A percentile compares a stretch with the other conserved stretches of the same genome.
These are phyloP conservation scores for Petrolisthes manimaculis DNA, from an alignment of 2,888 invertebrate species.

Conservation along the genomic window DNA sequence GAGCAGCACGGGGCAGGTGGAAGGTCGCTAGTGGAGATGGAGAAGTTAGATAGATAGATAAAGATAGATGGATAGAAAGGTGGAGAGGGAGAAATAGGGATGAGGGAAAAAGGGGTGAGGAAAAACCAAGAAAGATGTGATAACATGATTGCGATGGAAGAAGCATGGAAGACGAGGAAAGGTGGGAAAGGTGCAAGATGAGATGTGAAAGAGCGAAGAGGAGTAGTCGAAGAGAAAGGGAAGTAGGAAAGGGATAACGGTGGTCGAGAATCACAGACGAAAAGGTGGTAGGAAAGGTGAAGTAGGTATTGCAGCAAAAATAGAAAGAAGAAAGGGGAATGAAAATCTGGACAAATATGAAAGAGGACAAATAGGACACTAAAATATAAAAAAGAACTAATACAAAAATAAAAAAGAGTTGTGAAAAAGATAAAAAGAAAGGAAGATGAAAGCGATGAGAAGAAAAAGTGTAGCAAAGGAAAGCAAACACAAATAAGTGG, in stretches of 20 bases:
- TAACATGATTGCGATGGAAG: neutral
- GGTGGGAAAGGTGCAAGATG: neutral
- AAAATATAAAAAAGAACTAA: no score
- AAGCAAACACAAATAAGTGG: no score
- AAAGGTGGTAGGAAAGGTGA: neutral
- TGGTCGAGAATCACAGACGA: no score
- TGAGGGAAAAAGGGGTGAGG: no score
- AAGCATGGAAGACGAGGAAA: neutral
- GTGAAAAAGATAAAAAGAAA: no score
- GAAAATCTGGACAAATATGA: neutral
- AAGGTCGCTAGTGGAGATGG: neutral
- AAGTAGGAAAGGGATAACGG: neutral
- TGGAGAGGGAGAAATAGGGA: neutral
- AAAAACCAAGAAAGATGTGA: neutral
- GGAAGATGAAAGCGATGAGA: neutral
- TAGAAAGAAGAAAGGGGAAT: neutral
- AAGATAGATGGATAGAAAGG: neutral
- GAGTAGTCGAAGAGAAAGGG: neutral
- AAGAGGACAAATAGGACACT: neutral
- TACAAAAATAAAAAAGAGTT: no score
- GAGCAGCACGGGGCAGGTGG: neutral
- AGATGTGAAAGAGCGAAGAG: neutral
- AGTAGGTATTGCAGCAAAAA: neutral
- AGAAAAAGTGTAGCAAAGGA: no score
- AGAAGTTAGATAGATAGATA: neutral